These are phyloP conservation scores for Phaetusa simplex DNA, from an alignment of 2,113 vertebrate species.

Conservation along the genomic window DNA sequence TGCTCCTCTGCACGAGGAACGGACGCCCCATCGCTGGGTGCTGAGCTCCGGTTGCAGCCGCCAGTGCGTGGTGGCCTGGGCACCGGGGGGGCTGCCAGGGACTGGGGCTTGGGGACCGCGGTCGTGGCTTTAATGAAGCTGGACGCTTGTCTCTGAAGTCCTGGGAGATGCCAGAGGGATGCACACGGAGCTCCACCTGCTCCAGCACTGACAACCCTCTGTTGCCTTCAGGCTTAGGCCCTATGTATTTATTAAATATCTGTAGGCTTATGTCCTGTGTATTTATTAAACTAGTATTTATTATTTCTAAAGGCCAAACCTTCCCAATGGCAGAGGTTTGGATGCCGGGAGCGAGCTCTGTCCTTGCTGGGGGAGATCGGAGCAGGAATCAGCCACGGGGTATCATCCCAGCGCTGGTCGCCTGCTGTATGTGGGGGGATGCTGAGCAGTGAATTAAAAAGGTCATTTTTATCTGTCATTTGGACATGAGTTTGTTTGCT, in stretches of 20 bases:
- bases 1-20: background rate
- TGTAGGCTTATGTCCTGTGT: background rate
- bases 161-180: background rate
- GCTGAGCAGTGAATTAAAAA: background rate
- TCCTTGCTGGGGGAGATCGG: background rate
- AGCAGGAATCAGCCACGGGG: background rate
- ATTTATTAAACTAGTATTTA: background rate
- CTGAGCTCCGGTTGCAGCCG: background rate
- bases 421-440: accelerated
- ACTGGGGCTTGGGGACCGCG: accelerated
- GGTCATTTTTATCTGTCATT: background rate
- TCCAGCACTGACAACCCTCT: background rate
- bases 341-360: background rate
- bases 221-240: background rate
- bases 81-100: background rate
- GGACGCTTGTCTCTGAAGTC: background rate
- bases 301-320: background rate
- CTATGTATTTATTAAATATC: background rate
- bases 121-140: background rate
- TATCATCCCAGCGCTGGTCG: background rate
- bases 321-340: background rate
- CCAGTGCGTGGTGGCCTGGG: background rate
- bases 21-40: background rate
- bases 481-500: background rate
- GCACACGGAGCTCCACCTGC: background rate